phyloP scores from a whole-genome alignment of 2,113 vertebrate species.

The Oenanthe melanoleuca region DNA sequence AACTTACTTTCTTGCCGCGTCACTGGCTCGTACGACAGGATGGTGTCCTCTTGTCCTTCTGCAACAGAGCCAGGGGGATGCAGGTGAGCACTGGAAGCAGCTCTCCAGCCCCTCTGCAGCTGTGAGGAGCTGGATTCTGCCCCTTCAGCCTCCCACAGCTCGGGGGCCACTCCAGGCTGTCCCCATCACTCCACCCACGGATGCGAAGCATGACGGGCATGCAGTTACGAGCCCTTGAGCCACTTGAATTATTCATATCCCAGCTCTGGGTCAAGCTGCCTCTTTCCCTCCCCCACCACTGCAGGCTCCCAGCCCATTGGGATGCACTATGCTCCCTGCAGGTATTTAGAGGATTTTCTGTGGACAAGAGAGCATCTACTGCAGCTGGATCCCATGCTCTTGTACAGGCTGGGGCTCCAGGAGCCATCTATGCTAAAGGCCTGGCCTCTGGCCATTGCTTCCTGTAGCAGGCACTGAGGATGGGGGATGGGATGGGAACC shows the following conservation, averaged over 20 bases:
- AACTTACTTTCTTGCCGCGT: slow-evolving; percentile 98
- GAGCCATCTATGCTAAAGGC: not conserved
- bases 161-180: not conserved
- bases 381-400: not conserved
- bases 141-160: not conserved
- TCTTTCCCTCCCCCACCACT: not conserved
- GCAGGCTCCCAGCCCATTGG: rapidly evolving
- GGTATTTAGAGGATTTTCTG: not conserved
- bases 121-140: not conserved
- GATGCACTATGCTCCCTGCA: not conserved
- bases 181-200: not conserved
- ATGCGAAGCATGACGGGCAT: not conserved
- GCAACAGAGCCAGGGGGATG: slow-evolving; percentile 55
- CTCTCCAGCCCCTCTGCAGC: not conserved
- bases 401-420: not conserved
- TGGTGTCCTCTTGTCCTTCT: slow-evolving; percentile 98
- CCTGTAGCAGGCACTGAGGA: not conserved
- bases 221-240: not conserved
- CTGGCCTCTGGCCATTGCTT: not conserved
- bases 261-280: not conserved
- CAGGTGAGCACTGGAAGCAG: not conserved
- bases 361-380: not conserved
- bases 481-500: not conserved
- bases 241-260: not conserved
- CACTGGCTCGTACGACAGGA: slow-evolving; percentile 96